phyloP scores from a whole-genome alignment of 53 echinoderm and acorn worm genomes.

The Arbacia lixula region DNA sequence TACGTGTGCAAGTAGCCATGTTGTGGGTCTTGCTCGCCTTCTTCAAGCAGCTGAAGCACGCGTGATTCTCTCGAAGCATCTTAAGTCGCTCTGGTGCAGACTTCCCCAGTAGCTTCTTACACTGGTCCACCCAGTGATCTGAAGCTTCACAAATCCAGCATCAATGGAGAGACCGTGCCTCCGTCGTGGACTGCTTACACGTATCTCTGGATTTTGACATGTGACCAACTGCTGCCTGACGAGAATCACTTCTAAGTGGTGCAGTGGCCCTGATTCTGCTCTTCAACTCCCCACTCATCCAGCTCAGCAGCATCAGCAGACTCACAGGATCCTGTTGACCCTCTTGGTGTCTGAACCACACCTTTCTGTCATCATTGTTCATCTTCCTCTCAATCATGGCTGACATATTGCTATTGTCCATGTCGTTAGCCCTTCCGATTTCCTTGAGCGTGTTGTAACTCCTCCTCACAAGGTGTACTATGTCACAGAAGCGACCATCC shows the following conservation, averaged over 20 bases:
- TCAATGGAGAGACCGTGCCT: too few species aligned
- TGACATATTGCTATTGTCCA: slow-evolving; percentile 53
- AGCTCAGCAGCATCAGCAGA: neutral
- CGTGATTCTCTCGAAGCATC: slow-evolving; percentile 38
- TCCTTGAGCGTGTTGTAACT: slow-evolving; percentile 58
- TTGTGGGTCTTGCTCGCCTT: slow-evolving; percentile 56
- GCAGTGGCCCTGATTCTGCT: slow-evolving; percentile 61
- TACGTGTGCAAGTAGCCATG: too few species aligned
- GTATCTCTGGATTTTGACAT: too few species aligned
- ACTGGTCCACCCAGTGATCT: slow-evolving; percentile 69
- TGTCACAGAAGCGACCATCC: slow-evolving; percentile 52
- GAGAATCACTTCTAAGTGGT: slow-evolving; percentile 41
- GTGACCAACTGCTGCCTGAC: too few species aligned
- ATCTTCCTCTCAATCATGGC: slow-evolving; percentile 49
- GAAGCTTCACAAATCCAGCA: slow-evolving; percentile 64
- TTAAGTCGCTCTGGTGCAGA: slow-evolving; percentile 24
- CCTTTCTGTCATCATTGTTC: neutral
- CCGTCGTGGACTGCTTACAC: too few species aligned
- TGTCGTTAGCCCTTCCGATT: slow-evolving; percentile 19
- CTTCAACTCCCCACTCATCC: slow-evolving; percentile 60
- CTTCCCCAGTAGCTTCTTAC: slow-evolving; percentile 17
- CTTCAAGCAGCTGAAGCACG: slow-evolving; percentile 74
- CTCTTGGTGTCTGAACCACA: neutral
- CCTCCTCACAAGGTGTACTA: slow-evolving; percentile 40
- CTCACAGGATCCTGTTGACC: too few species aligned